Base-by-base conservation (phyloP, 92 coral and sea anemone species). In the Phenganax subtilis region DNA sequence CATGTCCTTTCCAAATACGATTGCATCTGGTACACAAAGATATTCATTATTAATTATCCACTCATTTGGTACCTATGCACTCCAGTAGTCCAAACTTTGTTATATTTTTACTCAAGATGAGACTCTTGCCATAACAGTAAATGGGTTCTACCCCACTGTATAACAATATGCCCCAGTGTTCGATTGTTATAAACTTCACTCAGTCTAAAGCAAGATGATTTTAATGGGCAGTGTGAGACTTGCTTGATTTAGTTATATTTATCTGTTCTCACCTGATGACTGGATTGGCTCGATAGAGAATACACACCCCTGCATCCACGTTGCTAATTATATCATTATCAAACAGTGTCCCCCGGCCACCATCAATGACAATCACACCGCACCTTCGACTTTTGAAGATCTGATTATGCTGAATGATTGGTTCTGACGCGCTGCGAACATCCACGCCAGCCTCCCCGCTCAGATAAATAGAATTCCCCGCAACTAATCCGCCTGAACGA, bases 1-100 rank as follows among this genome's bases (percentile, higher is more conserved):
- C 98, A 55, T 90, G 84, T 0, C 98, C 98, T 58, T 94, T 88
- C 98, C 98, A 94, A 82, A 94, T 94, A 61, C 98, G 93, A 84
- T 94, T 94, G 81, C 89, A 90, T 85, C 98, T 94, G 55, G 16
- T 55, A 60, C 7, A 61, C 14, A 85, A 59, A 85, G 47, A 10
- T 16, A 20, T 20, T 20, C 25, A 20, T 20, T 20, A 37, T 37
- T 37, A 37, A 37, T 37, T 37, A 37, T 37, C 5, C 2, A 37
- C 47, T 37, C 47, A 1, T 5, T 37, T 2, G 47, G 47, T 37
- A 37, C 47, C 47, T 1, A 37, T 37, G 47, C 47, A 37, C 47
- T 37, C 5, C 47, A 37, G 47, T 37, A 1, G 47, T 37, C 47
- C 47, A 37, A 37, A 37, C 5, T 2, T 37, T 37, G 47, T 37